A percentile compares a stretch with the other conserved stretches of the same genome.
Conservation (phyloP, 2,113 vertebrate species). For the Dromiciops gliroides region DNA sequence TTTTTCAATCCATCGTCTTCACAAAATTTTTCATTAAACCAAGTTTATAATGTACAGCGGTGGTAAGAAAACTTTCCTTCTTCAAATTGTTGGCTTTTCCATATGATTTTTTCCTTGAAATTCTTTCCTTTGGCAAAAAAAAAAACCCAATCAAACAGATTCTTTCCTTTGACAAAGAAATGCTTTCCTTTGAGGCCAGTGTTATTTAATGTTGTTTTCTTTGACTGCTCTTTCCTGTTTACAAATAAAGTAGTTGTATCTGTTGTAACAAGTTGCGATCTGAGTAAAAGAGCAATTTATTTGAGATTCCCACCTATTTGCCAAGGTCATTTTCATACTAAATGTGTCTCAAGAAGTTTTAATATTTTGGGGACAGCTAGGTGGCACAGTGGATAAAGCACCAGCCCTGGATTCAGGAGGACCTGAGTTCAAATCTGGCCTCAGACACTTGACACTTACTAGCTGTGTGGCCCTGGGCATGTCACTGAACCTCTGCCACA, state of each 20-base stretch:
- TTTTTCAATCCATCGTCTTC: background rate
- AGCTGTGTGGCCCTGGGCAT: background rate
- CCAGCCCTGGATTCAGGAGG: too few relatives aligned
- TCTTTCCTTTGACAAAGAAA: too few relatives aligned
- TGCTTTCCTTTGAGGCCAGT: background rate
- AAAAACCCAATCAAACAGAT: too few relatives aligned
- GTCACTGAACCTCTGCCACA: too few relatives aligned
- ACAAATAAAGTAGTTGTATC: background rate
- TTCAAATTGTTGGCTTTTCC: background rate
- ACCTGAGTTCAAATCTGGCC: background rate
- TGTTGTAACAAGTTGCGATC: background rate
- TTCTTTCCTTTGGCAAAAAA: background rate
- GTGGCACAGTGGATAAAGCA: too few relatives aligned
- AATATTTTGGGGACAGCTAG: too few relatives aligned
- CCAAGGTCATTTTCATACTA: background rate
- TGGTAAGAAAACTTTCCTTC: background rate
- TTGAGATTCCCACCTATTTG: background rate
- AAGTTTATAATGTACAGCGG: background rate
- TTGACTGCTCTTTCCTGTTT: background rate
- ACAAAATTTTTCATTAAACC: background rate
- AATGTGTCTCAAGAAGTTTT: background rate
- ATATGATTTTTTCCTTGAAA: background rate
- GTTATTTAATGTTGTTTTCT: background rate
- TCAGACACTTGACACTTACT: background rate
- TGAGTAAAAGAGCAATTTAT: background rate